Percentiles rank a stretch among this genome's conserved stretches.
Conservation (phyloP, 2,888 invertebrate species). For the Magallana nippona region DNA sequence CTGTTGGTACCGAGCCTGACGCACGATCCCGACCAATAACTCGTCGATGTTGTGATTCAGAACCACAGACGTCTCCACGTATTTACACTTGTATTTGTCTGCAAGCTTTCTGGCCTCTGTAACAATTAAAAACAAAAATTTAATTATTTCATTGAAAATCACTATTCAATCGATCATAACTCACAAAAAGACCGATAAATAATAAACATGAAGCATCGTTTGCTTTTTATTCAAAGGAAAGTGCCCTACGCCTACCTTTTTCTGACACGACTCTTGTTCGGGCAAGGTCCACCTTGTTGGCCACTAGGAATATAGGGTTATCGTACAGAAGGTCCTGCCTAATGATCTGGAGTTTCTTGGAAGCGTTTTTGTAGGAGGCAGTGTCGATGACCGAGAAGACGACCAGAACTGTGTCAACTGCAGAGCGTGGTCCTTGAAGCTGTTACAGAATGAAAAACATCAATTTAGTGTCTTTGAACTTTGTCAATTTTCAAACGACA, state of each 20-base stretch:
- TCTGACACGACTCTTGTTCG: conserved; percentile 24
- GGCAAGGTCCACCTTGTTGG: conserved; percentile 33
- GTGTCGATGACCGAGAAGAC: conserved; percentile 29
- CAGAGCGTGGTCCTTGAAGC: not conserved
- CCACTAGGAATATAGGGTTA: conserved; percentile 22
- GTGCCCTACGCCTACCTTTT: not conserved
- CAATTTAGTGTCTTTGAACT: not conserved
- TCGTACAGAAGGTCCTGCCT: conserved; percentile 20
- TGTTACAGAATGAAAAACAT: not conserved
- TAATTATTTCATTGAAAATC: not conserved
- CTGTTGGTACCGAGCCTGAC: conserved; percentile 8
- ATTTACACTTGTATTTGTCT: conserved; percentile 36
- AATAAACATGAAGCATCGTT: too few species aligned
- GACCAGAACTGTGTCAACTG: conserved; percentile 25
- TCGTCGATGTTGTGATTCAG: conserved; percentile 37
- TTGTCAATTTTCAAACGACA: not conserved
- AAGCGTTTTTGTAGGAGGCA: conserved; percentile 8
- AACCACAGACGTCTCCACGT: conserved; percentile 27
- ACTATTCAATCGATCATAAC: not conserved
- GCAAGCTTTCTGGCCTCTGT: conserved; percentile 38
- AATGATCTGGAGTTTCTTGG: conserved; percentile 1
- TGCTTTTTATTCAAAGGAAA: not conserved
- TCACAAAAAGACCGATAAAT: too few species aligned
- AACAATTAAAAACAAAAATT: not conserved
- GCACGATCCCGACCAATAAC: conserved; percentile 28